Percentiles rank a stretch among this genome's conserved stretches.
Conservation (phyloP, 2,888 invertebrate species). For the Drosophila ezoana region DNA sequence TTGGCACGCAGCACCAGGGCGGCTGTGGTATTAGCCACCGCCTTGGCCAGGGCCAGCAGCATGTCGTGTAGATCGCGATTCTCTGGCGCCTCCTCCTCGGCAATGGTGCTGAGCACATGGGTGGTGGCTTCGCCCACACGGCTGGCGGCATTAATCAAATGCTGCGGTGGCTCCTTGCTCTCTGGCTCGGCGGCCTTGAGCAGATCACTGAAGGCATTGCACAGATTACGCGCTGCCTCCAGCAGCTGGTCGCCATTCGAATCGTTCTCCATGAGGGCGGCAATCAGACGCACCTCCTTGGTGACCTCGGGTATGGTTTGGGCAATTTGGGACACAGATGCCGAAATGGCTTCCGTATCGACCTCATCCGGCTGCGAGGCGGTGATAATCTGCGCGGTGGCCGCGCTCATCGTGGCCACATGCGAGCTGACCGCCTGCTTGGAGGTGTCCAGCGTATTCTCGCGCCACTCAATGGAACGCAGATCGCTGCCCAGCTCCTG, state of each 20-base stretch:
- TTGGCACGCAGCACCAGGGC: conserved; percentile 98
- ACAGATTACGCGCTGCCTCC: conserved; percentile 96
- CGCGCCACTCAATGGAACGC: conserved; percentile 96
- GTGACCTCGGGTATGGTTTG: conserved; percentile 98
- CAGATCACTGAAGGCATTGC: conserved; percentile 97
- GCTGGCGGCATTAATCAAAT: conserved; percentile 96
- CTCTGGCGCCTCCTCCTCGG: conserved; percentile 95
- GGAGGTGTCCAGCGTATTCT: conserved; percentile 96
- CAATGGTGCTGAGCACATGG: conserved; percentile 95
- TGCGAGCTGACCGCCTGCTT: conserved; percentile 98
- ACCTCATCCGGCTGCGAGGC: conserved; percentile 96
- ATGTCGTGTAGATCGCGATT: conserved; percentile 95
- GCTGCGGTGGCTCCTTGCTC: conserved; percentile 96
- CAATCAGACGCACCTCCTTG: conserved; percentile 91
- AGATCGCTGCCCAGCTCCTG: conserved; percentile 93
- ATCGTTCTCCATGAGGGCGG: conserved; percentile 96
- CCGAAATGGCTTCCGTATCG: conserved; percentile 97
- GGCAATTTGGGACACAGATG: conserved; percentile 98
- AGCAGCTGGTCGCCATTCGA: conserved; percentile 93
- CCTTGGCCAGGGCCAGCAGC: conserved; percentile 96
- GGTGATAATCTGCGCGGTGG: conserved; percentile 98
- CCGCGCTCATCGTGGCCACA: conserved; percentile 99
- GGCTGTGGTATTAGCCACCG: conserved; percentile 99
- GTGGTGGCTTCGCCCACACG: conserved; percentile 98
- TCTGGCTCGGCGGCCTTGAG: conserved; percentile 98